Base-by-base conservation (phyloP, 2,888 invertebrate species). In the Ptychoptera contaminata region DNA sequence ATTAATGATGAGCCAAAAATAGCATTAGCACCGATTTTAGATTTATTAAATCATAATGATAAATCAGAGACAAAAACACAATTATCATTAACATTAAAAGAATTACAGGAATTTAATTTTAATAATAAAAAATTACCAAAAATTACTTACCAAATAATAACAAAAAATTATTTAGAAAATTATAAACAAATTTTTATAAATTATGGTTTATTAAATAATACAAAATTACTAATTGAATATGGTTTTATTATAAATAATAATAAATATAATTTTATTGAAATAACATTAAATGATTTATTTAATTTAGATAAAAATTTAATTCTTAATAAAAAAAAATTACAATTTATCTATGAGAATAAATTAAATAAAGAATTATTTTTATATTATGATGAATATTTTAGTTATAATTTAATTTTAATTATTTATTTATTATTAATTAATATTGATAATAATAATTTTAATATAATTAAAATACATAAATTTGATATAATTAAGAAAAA, bases 1-100 rank as follows among this genome's bases (percentile, higher is more conserved):
- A 61, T 79, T 47, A 65, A 61, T 50, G 79, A 78, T 59, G 70
- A 71, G 51, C 73, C 76, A 23, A 71, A 71, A 50, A 71, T 79
- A 64, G 90, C 88, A 6, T 62, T 93, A 41, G 88, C 86, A 49
- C 93, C 93, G 0, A 87, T 81, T 60, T 68, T 93, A 47, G 93
- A 93, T 62, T 75, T 93, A 67, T 82, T 93, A 49, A 93, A 93
- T 68, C 93, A 93, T 58, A 78, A 80, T 45, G 70, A 73, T 48
- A 57, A 64, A 45, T 76, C 76, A 4, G 65, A 67, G 49, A 80
- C 81, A 2, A 57, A 61, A 29, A 71, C 71, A 1, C 56, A 58
- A 38, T 45, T 70, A n/a, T 45, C 54, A 9, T 41, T 44, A 12
- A 46, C 48, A 23, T 35, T 30, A 35, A 34, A 35, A 35, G 10